Base-by-base conservation (phyloP, 1,140 invertebrate species). In the Zaprionus inermis region DNA sequence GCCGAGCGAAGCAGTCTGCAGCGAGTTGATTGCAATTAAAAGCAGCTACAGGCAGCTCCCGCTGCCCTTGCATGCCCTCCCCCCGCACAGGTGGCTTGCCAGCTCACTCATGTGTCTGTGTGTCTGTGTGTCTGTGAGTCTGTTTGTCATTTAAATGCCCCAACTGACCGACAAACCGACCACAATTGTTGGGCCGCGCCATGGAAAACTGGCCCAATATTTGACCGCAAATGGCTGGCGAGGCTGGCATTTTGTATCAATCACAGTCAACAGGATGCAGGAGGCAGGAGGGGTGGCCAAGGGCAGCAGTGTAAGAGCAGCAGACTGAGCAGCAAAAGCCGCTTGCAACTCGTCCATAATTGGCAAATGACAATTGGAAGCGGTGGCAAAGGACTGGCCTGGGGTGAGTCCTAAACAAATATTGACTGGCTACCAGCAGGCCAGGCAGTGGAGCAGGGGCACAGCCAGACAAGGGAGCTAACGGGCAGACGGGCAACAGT, bases 351-450 rank as follows among this genome's bases (percentile, higher is more conserved):
- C 51, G 11, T 56, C 66, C 81, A 85, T 81, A 88, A 79, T 77
- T 79, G 82, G 54, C 84, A 86, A 88, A 86, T 79, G 83, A 79
- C 83, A 86, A 89, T 86, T 77, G 76, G 72, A 74, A 86, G 46
- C 58, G 79, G 56, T 68, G 71, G 20, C 51, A 59, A 32, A 52
- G 44, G 32, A 55, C 16, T 28, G 16, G 44, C 44, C 18, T 61
- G 24, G 63, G 57, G 16, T 64, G 61, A 68, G 71, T 66, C 79
- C 83, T 89, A 88, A 86, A 77, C 79, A 88, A 86, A 86, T 86
- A 86, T 86, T 86, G 79, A 82, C 81, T 56, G 52, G 38, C 34
- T 46, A 69, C 16, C 24, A n/a, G 56, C 51, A 38, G 52, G 69
- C n/a, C 36, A 20, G 57, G 49, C 55, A 55, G 58, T 12, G 57